Conservation (phyloP, 2,888 invertebrate genomes). For the Diploptera punctata region DNA sequence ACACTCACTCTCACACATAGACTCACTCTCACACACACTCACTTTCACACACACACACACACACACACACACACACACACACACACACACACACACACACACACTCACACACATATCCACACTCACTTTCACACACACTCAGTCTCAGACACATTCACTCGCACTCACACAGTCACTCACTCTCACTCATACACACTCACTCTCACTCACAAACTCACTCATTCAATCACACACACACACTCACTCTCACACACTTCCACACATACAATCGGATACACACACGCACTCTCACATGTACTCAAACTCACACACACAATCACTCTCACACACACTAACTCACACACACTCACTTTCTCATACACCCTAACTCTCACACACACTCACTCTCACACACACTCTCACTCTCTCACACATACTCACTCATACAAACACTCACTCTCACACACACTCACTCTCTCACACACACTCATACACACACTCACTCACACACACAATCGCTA, state of each 20-base stretch:
- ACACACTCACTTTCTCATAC: background rate
- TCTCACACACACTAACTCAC: background rate
- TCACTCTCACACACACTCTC: background rate
- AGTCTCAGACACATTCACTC: background rate
- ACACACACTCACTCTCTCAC: background rate
- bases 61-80: background rate
- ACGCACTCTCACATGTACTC: background rate
- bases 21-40: background rate
- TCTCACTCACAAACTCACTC: too few species aligned
- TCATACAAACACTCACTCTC: too few species aligned
- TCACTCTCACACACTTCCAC: background rate
- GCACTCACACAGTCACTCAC: background rate
- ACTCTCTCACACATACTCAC: too few species aligned
- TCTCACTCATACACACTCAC: too few species aligned
- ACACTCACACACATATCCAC: background rate
- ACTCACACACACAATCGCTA: too few species aligned
- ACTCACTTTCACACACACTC: background rate
- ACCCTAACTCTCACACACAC: background rate
- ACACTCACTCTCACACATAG: background rate
- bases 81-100: background rate
- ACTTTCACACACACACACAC: background rate
- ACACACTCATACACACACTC: background rate
- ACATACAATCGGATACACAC: background rate
- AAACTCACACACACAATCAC: background rate
- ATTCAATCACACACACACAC: too few species aligned